A percentile compares a stretch with the other conserved stretches of the same genome.
Conservation (phyloP, 1,140 invertebrate genomes). For the Triops longicaudatus region DNA sequence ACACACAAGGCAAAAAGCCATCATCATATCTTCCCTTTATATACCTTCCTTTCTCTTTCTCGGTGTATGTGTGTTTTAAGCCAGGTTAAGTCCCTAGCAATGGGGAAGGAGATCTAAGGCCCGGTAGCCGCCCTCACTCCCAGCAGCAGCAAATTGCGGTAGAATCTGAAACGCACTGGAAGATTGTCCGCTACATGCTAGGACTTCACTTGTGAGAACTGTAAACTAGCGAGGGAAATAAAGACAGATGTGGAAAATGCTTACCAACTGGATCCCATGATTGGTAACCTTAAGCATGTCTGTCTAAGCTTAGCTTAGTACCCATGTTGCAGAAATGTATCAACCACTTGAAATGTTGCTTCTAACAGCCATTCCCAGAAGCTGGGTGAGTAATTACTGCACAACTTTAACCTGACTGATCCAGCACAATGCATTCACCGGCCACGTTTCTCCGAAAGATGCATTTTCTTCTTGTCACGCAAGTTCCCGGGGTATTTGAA, state of each 20-base stretch:
- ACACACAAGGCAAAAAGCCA: conserved; percentile 1
- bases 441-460: neutral
- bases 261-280: conserved; percentile 14
- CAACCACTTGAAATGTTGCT: neutral
- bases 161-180: neutral
- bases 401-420: neutral
- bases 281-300: neutral
- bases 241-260: neutral
- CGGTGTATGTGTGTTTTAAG: neutral
- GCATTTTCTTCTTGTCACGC: no score
- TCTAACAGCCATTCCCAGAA: neutral
- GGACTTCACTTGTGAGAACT: neutral
- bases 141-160: no score
- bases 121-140: no score
- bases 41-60: neutral
- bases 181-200: neutral
- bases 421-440: neutral
- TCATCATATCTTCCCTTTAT: conserved; percentile 1
- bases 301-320: neutral
- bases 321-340: neutral
- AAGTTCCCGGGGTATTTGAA: no score
- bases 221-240: neutral
- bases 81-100: neutral
- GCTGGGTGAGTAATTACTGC: neutral
- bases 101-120: neutral